Conservation (phyloP, 2,113 vertebrate genomes). For the Leucosticte australis region DNA sequence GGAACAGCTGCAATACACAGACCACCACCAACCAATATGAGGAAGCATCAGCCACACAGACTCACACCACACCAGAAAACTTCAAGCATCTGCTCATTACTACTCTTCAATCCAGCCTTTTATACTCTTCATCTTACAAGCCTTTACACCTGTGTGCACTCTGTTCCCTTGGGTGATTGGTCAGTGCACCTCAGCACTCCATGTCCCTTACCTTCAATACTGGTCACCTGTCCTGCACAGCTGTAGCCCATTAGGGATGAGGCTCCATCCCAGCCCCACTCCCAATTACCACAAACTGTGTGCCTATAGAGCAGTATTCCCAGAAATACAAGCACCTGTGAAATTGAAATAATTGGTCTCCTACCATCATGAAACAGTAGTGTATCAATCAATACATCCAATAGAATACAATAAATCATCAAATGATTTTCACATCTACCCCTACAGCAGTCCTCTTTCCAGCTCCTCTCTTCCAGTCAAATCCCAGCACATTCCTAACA, state of each 20-base stretch:
- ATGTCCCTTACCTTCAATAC: too few relatives aligned
- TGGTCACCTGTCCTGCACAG: not conserved
- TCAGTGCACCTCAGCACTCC: not conserved
- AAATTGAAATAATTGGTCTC: not conserved
- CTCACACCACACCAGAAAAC: not conserved
- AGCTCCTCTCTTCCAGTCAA: not conserved
- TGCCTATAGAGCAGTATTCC: not conserved
- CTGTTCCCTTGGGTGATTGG: not conserved
- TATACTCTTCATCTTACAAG: not conserved
- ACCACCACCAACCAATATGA: too few relatives aligned
- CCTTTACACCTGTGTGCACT: not conserved
- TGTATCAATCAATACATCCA: not conserved
- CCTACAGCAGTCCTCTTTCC: not conserved
- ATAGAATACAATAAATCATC: not conserved
- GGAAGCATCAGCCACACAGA: too few relatives aligned
- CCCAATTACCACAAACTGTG: not conserved
- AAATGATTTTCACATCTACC: not conserved
- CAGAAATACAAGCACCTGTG: not conserved
- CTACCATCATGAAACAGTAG: not conserved
- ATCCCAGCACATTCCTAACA: not conserved
- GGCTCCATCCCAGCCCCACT: not conserved
- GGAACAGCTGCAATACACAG: not conserved
- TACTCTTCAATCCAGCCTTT: not conserved
- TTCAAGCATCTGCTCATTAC: rapidly evolving
- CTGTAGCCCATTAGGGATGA: not conserved